phyloP scores from a whole-genome alignment of 2,113 vertebrate genomes.

The Eurystomus gularis region DNA sequence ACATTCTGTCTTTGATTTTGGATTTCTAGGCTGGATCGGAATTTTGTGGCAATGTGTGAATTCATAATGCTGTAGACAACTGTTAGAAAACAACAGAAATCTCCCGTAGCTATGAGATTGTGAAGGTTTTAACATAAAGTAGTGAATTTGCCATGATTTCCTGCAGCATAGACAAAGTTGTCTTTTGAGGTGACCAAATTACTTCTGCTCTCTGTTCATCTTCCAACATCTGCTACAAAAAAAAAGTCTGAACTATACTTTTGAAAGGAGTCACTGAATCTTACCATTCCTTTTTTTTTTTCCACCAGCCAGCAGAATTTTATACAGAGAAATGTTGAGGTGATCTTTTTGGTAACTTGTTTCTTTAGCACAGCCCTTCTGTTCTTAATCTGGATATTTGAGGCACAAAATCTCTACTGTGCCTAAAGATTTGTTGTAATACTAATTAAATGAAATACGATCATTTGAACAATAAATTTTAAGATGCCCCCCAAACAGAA shows the following conservation, averaged over 20 bases:
- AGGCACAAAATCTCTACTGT: not conserved
- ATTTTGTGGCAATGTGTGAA: not conserved
- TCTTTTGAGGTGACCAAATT: not conserved
- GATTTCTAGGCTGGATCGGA: not conserved
- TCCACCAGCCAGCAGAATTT: not conserved
- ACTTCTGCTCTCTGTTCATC: not conserved
- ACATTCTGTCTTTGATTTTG: not conserved
- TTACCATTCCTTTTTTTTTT: not conserved
- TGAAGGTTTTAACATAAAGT: not conserved
- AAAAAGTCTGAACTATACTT: not conserved
- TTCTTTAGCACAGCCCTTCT: constrained; percentile 12
- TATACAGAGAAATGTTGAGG: not conserved
- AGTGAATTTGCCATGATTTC: not conserved
- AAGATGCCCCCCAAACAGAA: not conserved
- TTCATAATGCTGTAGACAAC: not conserved
- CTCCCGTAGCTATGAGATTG: not conserved
- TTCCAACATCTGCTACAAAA: not conserved
- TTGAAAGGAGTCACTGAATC: not conserved
- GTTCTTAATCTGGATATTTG: not conserved
- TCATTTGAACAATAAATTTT: not conserved
- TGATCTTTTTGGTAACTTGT: constrained; percentile 12
- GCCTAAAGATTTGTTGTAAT: constrained; percentile 6
- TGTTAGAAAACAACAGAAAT: not conserved
- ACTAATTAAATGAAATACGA: not conserved
- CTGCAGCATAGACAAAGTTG: not conserved